Conservation (phyloP, 1,140 invertebrate genomes). For the Gerris buenoi region DNA sequence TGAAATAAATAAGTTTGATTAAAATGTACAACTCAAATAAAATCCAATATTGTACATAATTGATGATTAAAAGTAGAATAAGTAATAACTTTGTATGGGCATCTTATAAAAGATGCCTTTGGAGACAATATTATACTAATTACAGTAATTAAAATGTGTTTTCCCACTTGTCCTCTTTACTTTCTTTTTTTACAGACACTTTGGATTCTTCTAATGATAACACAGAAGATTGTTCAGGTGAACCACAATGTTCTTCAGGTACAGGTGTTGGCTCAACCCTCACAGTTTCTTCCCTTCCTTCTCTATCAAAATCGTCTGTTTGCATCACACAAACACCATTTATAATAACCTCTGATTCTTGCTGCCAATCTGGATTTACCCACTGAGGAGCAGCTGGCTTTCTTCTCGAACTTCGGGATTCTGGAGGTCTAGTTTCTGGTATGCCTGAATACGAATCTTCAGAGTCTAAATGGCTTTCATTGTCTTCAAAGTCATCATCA, state of each 20-base stretch:
- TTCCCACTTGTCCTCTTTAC: constrained; percentile 22
- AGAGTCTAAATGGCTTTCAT: constrained; percentile 57
- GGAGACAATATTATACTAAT: too few species aligned
- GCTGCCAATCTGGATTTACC: constrained; percentile 87
- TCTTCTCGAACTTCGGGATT: constrained; percentile 38
- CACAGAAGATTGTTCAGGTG: constrained; percentile 11
- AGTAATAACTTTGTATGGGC: too few species aligned
- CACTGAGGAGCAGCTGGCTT: constrained; percentile 92
- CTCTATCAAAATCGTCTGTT: constrained; percentile 48
- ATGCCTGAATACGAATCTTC: constrained; percentile 46
- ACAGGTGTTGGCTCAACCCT: constrained; percentile 54
- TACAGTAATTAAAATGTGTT: constrained; percentile 18
- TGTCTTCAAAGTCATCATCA: constrained; percentile 55
- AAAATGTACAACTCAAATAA: too few species aligned
- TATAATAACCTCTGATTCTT: constrained; percentile 67
- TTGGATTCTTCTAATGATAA: constrained; percentile 11
- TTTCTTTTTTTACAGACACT: constrained; percentile 16
- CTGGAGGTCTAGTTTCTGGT: constrained; percentile 23
- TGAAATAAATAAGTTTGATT: too few species aligned
- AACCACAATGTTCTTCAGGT: constrained; percentile 16
- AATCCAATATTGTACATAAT: too few species aligned
- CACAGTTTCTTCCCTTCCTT: constrained; percentile 48
- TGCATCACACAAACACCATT: constrained; percentile 85
- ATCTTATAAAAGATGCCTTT: too few species aligned
- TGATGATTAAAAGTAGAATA: too few species aligned